Base-by-base conservation (phyloP, 1,140 invertebrate genomes). In the Neodiprion lecontei region DNA sequence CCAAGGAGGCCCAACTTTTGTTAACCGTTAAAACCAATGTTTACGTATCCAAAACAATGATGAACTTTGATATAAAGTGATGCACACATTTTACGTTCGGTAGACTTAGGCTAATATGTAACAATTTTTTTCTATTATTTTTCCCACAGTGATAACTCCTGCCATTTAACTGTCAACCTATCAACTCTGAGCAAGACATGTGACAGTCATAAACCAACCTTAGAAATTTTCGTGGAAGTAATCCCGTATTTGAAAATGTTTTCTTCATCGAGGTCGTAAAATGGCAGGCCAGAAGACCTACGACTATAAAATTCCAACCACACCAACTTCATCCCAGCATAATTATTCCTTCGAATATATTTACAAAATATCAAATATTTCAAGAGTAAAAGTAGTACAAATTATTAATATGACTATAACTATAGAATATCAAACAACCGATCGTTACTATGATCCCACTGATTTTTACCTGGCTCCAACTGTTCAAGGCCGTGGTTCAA, bases 51-150 rank as follows among this genome's bases (percentile, higher is more conserved):
- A 28, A 71, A 48, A 11, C n/a, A 10, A 49, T 40, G 71, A 71
- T 10, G 70, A 75, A 71, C 7, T 17, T 48, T 68, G 50, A 14
- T 75, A 28, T 53, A 28, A 75, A 53, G 72, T 70, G 71, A 68
- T 14, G 9, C 21, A 21, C 70, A 48, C 74, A 75, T 75, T 68
- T 68, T 75, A 40, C n/a, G 67, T 9, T 61, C 48, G 17, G 50
- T 53, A 75, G 69, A 74, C 50, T 75, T 75, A 70, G 28, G 9
- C 11, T 61, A 61, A 5, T 61, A 9, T 4, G 69, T 74, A 69
- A 48, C 8, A 40, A 66, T 72, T 72, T n/a, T 67, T 67, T 47
- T 69, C 47, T 21, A 9, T 61, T 61, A 14, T 61, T 61, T 53
- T 17, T 12, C 53, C n/a, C 53, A 14, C 53, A 7, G 5, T 5